A percentile compares a stretch with the other conserved stretches of the same genome.
Conservation (phyloP, 1,140 invertebrate species). For the Plodia interpunctella region DNA sequence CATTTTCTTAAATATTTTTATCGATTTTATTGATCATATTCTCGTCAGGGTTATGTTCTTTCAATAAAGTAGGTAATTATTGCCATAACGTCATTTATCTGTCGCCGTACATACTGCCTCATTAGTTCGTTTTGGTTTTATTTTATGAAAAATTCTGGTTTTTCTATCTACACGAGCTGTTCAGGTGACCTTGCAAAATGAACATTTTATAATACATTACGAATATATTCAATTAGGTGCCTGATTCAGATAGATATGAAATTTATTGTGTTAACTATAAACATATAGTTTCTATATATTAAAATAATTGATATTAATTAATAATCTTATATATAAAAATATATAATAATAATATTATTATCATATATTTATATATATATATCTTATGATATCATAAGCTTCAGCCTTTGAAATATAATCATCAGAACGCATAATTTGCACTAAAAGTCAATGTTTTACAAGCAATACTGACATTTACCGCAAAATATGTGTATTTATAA, state of each 20-base stretch:
- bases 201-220: not conserved
- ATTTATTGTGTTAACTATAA: not conserved
- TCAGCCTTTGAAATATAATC: too few species aligned
- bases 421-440: too few species aligned
- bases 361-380: too few species aligned
- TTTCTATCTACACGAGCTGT: not conserved
- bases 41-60: slow-evolving; percentile 21
- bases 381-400: too few species aligned
- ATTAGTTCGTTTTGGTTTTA: slow-evolving; percentile 17
- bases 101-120: slow-evolving; percentile 17
- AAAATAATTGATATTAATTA: too few species aligned
- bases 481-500: not conserved
- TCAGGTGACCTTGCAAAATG: not conserved
- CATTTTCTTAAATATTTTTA: too few species aligned
- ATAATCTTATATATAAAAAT: too few species aligned
- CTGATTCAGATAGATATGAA: not conserved
- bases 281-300: too few species aligned
- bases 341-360: too few species aligned
- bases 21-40: slow-evolving; percentile 21
- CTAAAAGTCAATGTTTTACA: too few species aligned
- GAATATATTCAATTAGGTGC: not conserved
- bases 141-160: not conserved
- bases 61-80: slow-evolving; percentile 19
- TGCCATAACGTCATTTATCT: slow-evolving; percentile 18
- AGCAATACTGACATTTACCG: not conserved